Percentiles rank a stretch among this genome's conserved stretches.
Conservation (phyloP, 2,113 vertebrate species). For the Sula dactylatra region DNA sequence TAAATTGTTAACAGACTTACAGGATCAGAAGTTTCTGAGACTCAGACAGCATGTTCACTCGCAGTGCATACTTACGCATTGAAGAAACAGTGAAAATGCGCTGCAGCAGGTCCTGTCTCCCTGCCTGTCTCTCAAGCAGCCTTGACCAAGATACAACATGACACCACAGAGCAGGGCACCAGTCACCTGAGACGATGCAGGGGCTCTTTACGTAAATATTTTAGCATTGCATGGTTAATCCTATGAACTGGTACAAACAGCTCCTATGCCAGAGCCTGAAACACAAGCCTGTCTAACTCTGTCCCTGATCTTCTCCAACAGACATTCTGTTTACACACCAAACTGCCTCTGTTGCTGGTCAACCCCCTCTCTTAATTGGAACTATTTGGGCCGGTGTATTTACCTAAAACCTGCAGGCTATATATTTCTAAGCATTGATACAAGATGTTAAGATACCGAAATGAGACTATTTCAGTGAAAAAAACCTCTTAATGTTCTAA, state of each 20-base stretch:
- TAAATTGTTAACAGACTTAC: neutral
- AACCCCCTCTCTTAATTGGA: neutral
- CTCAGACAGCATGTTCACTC: neutral
- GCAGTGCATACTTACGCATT: neutral
- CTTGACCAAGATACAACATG: neutral
- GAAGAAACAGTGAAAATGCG: neutral
- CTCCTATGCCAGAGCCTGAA: conserved; percentile 48
- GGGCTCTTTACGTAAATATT: conserved; percentile 57
- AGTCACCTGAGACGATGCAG: conserved; percentile 26
- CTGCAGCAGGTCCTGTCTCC: neutral
- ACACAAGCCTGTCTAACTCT: conserved; percentile 40
- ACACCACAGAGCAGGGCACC: conserved; percentile 22
- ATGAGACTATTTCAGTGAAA: neutral
- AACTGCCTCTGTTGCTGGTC: neutral
- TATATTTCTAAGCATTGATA: neutral
- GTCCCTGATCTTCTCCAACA: neutral
- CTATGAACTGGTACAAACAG: conserved; percentile 37
- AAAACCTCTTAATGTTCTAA: neutral
- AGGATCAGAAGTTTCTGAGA: neutral
- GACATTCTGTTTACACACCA: conserved; percentile 17
- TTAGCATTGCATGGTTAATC: conserved; percentile 53
- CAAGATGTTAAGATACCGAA: neutral
- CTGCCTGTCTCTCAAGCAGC: neutral
- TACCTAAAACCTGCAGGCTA: neutral
- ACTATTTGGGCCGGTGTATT: neutral